Conservation (phyloP, 2,797 vertebrate species). For the Allochrocebus solatus region DNA sequence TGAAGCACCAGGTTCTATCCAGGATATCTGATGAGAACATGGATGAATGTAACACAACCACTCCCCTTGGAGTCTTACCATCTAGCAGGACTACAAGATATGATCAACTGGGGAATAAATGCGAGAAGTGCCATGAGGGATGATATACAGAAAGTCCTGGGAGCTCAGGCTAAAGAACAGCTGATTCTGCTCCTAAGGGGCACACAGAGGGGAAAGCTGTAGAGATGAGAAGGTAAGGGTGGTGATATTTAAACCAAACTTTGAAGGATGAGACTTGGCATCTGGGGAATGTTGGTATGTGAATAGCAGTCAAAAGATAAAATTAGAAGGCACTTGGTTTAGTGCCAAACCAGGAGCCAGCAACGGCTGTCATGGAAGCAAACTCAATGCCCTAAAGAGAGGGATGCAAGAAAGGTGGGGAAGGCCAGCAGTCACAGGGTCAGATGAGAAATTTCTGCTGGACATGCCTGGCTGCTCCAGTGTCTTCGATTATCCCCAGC, state of each 20-base stretch:
- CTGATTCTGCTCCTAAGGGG: background rate
- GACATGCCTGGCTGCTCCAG: background rate
- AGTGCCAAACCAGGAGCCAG: background rate
- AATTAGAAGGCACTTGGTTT: background rate
- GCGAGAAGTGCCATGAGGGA: background rate
- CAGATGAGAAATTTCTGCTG: background rate
- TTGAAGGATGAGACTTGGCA: background rate
- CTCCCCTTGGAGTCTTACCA: background rate
- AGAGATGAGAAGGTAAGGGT: background rate
- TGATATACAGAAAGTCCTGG: background rate
- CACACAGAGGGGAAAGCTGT: background rate
- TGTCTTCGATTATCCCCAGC: background rate
- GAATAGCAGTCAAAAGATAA: background rate
- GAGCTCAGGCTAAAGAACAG: background rate
- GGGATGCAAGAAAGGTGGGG: background rate
- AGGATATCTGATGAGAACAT: background rate
- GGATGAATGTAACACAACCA: background rate
- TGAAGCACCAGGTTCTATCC: background rate
- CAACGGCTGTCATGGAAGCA: background rate
- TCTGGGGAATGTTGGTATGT: background rate
- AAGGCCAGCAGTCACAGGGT: background rate
- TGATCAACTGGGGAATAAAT: background rate
- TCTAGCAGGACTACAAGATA: background rate
- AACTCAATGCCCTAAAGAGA: background rate
- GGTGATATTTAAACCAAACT: background rate